These are phyloP conservation scores for Steatocranus sp. DNA, from an alignment of 2,797 vertebrate species.

Conservation along the genomic window DNA sequence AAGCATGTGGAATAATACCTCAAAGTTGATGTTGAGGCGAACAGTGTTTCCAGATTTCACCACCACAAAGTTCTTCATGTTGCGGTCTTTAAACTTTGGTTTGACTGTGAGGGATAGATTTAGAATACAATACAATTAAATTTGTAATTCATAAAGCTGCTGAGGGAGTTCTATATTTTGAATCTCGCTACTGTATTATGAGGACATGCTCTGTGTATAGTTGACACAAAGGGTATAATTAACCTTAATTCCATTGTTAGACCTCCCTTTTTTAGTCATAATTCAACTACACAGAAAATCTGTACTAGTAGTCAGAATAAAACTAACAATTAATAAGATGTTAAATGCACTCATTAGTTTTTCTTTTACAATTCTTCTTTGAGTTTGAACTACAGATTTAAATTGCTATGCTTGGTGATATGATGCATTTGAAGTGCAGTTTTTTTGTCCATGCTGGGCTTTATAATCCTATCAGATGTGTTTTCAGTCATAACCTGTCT, in stretches of 20 bases:
- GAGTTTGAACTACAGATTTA: neutral
- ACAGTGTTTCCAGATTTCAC: conserved; percentile 80
- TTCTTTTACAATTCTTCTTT: neutral
- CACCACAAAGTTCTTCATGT: conserved; percentile 74
- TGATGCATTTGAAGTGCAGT: neutral
- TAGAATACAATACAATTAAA: neutral
- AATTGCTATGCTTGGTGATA: neutral
- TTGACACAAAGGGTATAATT: neutral
- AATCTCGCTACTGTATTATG: neutral
- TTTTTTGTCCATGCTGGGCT: neutral
- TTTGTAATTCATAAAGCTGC: neutral
- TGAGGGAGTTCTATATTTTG: neutral
- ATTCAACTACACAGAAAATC: neutral
- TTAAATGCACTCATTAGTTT: neutral
- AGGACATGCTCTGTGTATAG: neutral
- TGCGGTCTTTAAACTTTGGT: conserved; percentile 78
- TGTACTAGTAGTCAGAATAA: too few relatives aligned
- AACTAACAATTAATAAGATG: neutral
- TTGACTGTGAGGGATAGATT: conserved; percentile 64
- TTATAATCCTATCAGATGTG: neutral
- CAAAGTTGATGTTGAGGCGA: conserved; percentile 78
- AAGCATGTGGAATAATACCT: conserved; percentile 65
- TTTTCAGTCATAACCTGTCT: neutral
- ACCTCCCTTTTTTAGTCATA: neutral
- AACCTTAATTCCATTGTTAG: neutral